Evolutionary conservation across 2,797 vertebrate species (phyloP).

Genomic region (Petrocephalus schoutedeni): DNA sequence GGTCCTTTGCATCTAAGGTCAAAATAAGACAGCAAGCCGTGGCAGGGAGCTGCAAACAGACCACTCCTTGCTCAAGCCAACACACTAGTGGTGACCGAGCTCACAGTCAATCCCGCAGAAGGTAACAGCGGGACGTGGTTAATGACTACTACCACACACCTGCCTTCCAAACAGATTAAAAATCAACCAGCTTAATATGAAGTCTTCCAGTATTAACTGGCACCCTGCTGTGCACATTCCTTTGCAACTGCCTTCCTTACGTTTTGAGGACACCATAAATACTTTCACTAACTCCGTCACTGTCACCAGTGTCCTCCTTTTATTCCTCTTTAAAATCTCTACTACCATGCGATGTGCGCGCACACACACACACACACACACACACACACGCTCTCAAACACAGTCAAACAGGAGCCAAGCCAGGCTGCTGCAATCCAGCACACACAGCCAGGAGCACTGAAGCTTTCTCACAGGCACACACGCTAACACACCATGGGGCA

Average conservation of each 20-base stretch:
- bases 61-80: conserved; percentile 36
- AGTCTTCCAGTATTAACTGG: conserved; percentile 20
- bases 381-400: conserved; percentile 13
- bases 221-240: background rate
- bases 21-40: conserved; percentile 13
- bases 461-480: background rate
- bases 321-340: conserved; percentile 12
- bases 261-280: conserved; percentile 11
- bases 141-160: background rate
- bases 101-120: conserved; percentile 35
- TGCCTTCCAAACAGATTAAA: conserved; percentile 5
- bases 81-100: conserved; percentile 24
- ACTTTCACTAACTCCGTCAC: background rate
- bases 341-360: conserved; percentile 6
- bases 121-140: background rate
- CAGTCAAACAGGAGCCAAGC: conserved; percentile 5
- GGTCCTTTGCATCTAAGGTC: conserved; percentile 34
- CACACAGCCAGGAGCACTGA: background rate
- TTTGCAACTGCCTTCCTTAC: background rate
- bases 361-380: conserved; percentile 23
- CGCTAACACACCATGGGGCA: background rate
- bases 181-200: conserved; percentile 26
- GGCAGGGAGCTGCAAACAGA: conserved; percentile 34
- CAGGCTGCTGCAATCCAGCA: conserved; percentile 10
- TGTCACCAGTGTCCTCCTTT: background rate